These are phyloP conservation scores for Littorina saxatilis DNA, from an alignment of 1,140 invertebrate species.

Conservation along the genomic window DNA sequence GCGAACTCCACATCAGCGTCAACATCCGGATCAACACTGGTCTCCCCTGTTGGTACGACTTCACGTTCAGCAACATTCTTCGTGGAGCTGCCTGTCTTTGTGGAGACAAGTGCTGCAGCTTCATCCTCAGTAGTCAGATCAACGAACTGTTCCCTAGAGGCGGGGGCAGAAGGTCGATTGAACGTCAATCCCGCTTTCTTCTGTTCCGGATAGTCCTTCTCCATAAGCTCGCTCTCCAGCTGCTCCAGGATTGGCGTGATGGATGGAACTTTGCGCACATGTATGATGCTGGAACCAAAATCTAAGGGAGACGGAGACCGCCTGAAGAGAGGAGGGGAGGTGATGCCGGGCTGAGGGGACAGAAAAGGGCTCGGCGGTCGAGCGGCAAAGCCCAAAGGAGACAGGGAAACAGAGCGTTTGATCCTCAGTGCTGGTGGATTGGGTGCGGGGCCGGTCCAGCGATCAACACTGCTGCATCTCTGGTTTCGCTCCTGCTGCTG, in stretches of 20 bases:
- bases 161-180: neutral
- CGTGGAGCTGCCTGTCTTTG: neutral
- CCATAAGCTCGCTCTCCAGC: conserved; percentile 5
- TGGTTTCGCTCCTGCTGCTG: conserved; percentile 35
- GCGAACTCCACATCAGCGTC: conserved; percentile 28
- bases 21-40: neutral
- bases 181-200: too few relatives aligned
- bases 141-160: neutral
- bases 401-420: conserved; percentile 1
- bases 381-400: neutral
- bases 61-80: neutral
- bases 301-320: neutral
- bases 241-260: conserved; percentile 35
- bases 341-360: neutral
- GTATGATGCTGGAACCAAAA: neutral
- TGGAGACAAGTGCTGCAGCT: neutral
- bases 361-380: neutral
- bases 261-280: neutral
- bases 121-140: conserved; percentile 25
- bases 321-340: neutral
- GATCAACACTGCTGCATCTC: conserved; percentile 5
- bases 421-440: too few relatives aligned
- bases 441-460: neutral
- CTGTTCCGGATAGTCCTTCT: neutral
- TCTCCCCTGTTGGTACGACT: neutral